These are phyloP conservation scores for Clostera curtula DNA, from an alignment of 2,888 invertebrate species.

Conservation along the genomic window DNA sequence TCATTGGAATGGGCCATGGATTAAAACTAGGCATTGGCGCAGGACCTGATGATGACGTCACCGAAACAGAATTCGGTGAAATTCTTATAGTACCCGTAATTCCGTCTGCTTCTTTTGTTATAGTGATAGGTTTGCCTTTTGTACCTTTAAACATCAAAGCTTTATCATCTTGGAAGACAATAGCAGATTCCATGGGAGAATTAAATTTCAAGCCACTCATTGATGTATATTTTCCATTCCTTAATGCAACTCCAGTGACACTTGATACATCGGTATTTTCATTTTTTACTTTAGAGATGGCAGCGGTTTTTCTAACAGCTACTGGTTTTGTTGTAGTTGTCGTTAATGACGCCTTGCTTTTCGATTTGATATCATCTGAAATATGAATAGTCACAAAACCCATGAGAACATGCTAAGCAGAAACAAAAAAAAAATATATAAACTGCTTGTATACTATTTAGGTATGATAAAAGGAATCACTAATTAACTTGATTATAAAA, in stretches of 20 bases:
- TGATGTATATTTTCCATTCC: conserved; percentile 45
- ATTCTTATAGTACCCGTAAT: conserved; percentile 38
- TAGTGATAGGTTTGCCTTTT: conserved; percentile 27
- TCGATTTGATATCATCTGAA: conserved; percentile 15
- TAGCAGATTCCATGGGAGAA: conserved; percentile 22
- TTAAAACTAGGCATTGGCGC: conserved; percentile 21
- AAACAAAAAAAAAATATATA: not conserved
- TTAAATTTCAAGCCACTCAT: conserved; percentile 40
- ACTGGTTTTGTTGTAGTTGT: conserved; percentile 1
- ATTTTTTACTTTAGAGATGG: conserved; percentile 19
- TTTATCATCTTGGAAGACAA: conserved; percentile 18
- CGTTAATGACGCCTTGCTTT: conserved; percentile 5
- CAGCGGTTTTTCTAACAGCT: conserved; percentile 2
- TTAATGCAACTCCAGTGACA: conserved; percentile 37
- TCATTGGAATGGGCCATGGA: conserved; percentile 18
- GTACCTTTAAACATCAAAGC: conserved; percentile 15
- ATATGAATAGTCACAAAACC: conserved; percentile 2
- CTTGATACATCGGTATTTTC: conserved; percentile 39
- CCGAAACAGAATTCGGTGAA: conserved; percentile 41
- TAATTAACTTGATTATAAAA: too few species aligned
- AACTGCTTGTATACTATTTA: too few species aligned
- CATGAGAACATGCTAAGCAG: not conserved
- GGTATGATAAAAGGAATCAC: too few species aligned
- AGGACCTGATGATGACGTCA: conserved; percentile 34
- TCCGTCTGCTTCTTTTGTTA: conserved; percentile 33